Evolutionary conservation across 2,888 invertebrate species (phyloP), one percentile per base, ranked within the genome.

Genomic region (Teleiodes luculella): DNA sequence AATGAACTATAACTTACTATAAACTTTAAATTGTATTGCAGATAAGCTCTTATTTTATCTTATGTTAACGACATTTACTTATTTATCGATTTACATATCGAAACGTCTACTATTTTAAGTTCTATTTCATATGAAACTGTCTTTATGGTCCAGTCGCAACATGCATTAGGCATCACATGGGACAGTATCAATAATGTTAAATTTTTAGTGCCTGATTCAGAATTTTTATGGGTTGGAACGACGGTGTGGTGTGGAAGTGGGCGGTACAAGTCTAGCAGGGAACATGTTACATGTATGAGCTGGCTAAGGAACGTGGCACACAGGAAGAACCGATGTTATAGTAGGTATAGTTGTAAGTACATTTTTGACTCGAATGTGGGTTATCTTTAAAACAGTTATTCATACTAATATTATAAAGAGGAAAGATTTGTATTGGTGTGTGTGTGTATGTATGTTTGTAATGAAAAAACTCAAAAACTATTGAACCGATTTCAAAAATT

Each of bases 121-220:
- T 43, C 24, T 28, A 43, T 24, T 33, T 43, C 28, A 24, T 28
- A 10, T 28, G 4, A 43, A 43, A 43, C 0, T 11, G 37, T 41
- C n/a, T 28, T 60, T 67, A 66, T 68, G 28, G 5, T 41, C 1
- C n/a, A 28, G 11, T 3, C 11, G 39, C 10, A 70, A 59, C 51
- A 57, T 36, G 52, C 63, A 60, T 64, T 67, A 68, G 63, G 63
- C 62, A 64, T 68, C 67, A 63, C 62, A 65, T 56, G 61, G 48
- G 65, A 68, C 74, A 75, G 68, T 74, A 71, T 72, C 77, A 74
- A 80, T 82, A 82, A 83, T 78, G 76, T 83, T 58, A 71, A 67
- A 64, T 64, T 76, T 80, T 81, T 82, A 82, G 73, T 78, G 70
- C 72, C 74, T 67, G 72, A 78, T 79, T 79, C 77, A 66, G 71